phyloP scores from a whole-genome alignment of 2,888 invertebrate species.

The Heliconius charithonia region DNA sequence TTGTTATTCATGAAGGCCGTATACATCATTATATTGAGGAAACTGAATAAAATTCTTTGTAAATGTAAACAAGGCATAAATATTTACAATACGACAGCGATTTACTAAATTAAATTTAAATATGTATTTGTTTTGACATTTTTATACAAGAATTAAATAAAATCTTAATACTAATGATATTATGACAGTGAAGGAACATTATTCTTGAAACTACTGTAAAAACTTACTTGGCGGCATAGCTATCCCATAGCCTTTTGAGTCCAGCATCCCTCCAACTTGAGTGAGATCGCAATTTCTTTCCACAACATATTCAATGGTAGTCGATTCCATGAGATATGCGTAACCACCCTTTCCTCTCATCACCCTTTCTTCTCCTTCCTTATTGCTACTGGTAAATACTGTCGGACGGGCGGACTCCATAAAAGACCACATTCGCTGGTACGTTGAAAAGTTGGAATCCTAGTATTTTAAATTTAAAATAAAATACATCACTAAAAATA shows the following conservation, averaged over 20 bases:
- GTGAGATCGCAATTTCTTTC: slow-evolving; percentile 95
- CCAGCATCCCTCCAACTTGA: slow-evolving; percentile 95
- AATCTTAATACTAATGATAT: too few species aligned
- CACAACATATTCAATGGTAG: slow-evolving; percentile 96
- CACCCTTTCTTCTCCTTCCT: slow-evolving; percentile 95
- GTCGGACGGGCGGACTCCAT: slow-evolving; percentile 95
- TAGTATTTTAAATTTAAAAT: slow-evolving; percentile 58
- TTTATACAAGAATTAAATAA: too few species aligned
- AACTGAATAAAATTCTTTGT: slow-evolving; percentile 1
- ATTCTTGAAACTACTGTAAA: not conserved
- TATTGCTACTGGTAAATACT: slow-evolving; percentile 93
- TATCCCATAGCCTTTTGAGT: slow-evolving; percentile 97
- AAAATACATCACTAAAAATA: not conserved
- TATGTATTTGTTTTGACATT: too few species aligned
- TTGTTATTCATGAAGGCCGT: slow-evolving; percentile 13
- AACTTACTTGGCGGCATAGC: slow-evolving; percentile 94
- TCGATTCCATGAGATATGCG: slow-evolving; percentile 99
- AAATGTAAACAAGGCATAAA: not conserved
- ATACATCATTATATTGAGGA: slow-evolving; percentile 19
- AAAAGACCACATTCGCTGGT: slow-evolving; percentile 97
- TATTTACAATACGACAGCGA: not conserved
- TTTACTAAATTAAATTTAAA: not conserved
- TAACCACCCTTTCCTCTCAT: slow-evolving; percentile 93
- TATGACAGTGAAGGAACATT: not conserved
- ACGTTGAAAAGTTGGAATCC: slow-evolving; percentile 97